Conservation (phyloP, 2,888 invertebrate genomes). For the Patella pellucida region DNA sequence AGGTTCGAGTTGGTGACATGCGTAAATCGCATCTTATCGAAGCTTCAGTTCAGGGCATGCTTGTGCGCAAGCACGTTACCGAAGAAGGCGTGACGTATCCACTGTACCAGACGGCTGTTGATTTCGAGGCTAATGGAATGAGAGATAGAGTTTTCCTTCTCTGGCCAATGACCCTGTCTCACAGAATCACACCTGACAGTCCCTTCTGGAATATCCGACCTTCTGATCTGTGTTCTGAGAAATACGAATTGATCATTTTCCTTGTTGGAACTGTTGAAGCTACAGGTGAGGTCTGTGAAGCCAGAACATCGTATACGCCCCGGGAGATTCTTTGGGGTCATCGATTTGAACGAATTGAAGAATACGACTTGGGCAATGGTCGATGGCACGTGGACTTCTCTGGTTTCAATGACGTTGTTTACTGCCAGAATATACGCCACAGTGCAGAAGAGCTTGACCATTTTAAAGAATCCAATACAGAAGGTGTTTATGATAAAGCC, state of each 20-base stretch:
- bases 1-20: conserved; percentile 42
- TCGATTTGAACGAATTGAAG: conserved; percentile 60
- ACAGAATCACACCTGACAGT: conserved; percentile 90
- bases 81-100: conserved; percentile 57
- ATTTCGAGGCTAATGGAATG: conserved; percentile 90
- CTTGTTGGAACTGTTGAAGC: conserved; percentile 92
- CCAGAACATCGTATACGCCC: conserved; percentile 72
- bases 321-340: conserved; percentile 67
- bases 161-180: conserved; percentile 96
- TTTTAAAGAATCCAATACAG: neutral
- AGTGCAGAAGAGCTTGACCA: conserved; percentile 36
- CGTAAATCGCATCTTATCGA: conserved; percentile 72
- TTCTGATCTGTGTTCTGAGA: conserved; percentile 79
- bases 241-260: conserved; percentile 93
- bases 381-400: conserved; percentile 60
- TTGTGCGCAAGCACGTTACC: conserved; percentile 51
- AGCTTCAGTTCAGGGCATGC: conserved; percentile 74
- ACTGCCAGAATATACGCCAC: conserved; percentile 44
- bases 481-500: neutral
- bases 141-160: conserved; percentile 95
- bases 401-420: conserved; percentile 58
- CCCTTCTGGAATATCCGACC: conserved; percentile 92
- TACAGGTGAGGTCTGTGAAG: conserved; percentile 76
- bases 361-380: conserved; percentile 54
- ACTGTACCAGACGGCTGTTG: conserved; percentile 88